phyloP scores from a whole-genome alignment of 2,888 invertebrate genomes.

The Monochamus alternatus region DNA sequence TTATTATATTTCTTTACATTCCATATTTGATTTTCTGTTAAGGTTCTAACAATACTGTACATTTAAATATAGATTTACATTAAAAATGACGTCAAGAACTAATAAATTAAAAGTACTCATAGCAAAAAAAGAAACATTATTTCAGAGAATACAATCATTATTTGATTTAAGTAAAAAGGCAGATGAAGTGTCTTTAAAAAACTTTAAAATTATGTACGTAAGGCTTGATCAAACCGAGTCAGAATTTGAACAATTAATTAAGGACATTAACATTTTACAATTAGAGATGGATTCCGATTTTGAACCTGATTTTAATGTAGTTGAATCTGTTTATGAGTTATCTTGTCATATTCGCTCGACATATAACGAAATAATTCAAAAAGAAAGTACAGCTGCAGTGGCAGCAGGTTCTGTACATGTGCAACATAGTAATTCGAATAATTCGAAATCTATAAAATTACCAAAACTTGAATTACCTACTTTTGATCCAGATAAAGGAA shows the following conservation, averaged over 20 bases:
- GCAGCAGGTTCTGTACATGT: not conserved
- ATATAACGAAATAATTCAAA: not conserved
- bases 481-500: slow-evolving; percentile 12
- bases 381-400: not conserved
- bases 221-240: slow-evolving; percentile 6
- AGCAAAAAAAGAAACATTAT: not conserved
- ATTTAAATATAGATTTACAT: too few species aligned
- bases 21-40: too few species aligned
- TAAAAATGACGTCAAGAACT: not conserved
- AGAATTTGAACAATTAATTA: slow-evolving; percentile 1
- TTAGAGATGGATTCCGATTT: slow-evolving; percentile 3
- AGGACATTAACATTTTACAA: slow-evolving; percentile 1
- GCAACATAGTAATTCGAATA: not conserved
- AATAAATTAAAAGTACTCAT: not conserved
- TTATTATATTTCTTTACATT: too few species aligned
- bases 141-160: not conserved
- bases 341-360: slow-evolving; percentile 1
- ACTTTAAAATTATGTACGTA: not conserved
- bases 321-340: not conserved
- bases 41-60: too few species aligned
- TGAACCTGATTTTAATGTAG: not conserved
- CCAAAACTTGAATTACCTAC: slow-evolving; percentile 14
- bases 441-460: not conserved
- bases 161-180: not conserved
- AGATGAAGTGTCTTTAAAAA: not conserved